These are phyloP conservation scores for Hermaeophaga mercurialis DNA, from an alignment of 2,888 invertebrate genomes.

Conservation along the genomic window DNA sequence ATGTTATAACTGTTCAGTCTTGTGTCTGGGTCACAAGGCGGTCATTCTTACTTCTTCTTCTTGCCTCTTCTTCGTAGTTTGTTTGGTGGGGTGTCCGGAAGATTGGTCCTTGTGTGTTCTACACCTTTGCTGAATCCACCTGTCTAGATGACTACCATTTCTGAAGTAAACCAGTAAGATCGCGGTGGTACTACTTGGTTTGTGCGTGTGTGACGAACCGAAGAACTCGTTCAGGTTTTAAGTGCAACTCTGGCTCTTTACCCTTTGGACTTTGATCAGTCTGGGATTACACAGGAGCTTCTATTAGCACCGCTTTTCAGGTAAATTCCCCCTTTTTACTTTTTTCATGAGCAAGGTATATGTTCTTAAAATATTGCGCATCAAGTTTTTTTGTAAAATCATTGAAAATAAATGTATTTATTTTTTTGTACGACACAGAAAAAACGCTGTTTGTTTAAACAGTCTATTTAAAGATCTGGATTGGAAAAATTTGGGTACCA, in stretches of 20 bases:
- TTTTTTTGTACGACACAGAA: too few species aligned
- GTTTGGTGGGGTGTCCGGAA: constrained; percentile 45
- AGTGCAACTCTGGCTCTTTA: background rate
- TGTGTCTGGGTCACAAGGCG: constrained; percentile 65
- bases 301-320: background rate
- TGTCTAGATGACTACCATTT: constrained; percentile 51
- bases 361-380: too few species aligned
- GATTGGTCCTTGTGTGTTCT: constrained; percentile 41
- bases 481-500: too few species aligned
- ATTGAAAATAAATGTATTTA: too few species aligned
- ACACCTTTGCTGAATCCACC: constrained; percentile 45
- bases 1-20: constrained; percentile 61
- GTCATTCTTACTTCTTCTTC: constrained; percentile 45
- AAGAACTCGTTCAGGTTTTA: background rate
- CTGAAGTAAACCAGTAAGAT: constrained; percentile 44
- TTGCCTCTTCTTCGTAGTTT: constrained; percentile 32
- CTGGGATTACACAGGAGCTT: constrained; percentile 14
- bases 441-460: too few species aligned
- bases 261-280: background rate
- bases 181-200: constrained; percentile 43
- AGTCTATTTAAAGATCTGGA: too few species aligned
- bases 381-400: too few species aligned
- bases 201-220: background rate
- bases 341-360: too few species aligned
- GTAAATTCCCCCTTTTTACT: background rate